A percentile compares a stretch with the other conserved stretches of the same genome.
Evolutionary conservation across 2,113 vertebrate species (phyloP).

Genomic region (Anarhynchus alexandrinus): DNA sequence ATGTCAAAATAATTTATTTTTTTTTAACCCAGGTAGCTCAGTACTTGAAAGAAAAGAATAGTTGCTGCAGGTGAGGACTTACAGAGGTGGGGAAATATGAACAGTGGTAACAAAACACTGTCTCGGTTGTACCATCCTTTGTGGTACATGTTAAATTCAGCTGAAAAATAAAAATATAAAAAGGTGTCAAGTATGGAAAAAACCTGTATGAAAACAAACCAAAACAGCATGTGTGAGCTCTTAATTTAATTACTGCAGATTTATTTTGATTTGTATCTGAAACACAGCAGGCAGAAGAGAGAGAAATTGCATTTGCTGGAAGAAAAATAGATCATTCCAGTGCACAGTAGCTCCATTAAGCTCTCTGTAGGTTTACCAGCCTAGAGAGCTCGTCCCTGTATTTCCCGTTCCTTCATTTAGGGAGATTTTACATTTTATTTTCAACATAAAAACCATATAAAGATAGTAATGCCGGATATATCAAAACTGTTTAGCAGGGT

Average conservation of each 20-base stretch:
- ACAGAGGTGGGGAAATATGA: neutral
- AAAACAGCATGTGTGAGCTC: slow-evolving; percentile 28
- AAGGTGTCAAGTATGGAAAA: neutral
- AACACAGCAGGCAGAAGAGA: slow-evolving; percentile 31
- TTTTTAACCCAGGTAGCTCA: neutral
- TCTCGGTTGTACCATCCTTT: neutral
- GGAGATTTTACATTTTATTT: neutral
- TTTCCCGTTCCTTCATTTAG: neutral
- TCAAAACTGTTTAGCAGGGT: neutral
- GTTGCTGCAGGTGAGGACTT: neutral
- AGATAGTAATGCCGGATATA: neutral
- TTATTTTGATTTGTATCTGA: slow-evolving; percentile 68
- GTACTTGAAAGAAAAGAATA: neutral
- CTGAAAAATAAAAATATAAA: neutral
- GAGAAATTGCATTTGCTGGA: neutral
- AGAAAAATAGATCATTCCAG: slow-evolving; percentile 53
- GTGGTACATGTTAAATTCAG: neutral
- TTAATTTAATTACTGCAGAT: slow-evolving; percentile 71
- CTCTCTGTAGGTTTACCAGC: neutral
- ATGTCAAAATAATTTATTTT: neutral
- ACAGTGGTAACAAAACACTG: neutral
- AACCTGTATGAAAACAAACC: neutral
- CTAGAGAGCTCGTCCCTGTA: neutral
- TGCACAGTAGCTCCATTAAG: slow-evolving; percentile 17
- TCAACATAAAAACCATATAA: neutral